Evolutionary conservation across 1,140 invertebrate species (phyloP), one percentile per base, ranked within the genome.

Genomic region (Caligus rogercresseyi): DNA sequence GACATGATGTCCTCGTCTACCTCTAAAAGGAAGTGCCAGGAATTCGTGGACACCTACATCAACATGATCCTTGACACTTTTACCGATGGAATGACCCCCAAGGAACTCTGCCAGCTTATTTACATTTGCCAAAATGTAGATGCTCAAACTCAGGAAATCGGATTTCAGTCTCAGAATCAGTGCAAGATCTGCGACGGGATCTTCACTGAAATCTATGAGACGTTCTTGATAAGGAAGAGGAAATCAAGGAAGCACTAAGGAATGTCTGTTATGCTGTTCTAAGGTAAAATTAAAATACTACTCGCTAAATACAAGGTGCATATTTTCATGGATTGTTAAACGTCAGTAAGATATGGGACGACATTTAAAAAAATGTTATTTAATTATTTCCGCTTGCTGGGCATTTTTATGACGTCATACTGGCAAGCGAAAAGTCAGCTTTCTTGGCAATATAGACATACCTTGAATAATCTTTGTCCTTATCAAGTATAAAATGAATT

Each of bases 11-110:
- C 60, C 2, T 62, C 89, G 0, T 76, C 76, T 64, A 78, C 79
- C 0, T 69, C 87, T 0, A 71, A 73, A 7, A 67, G 74, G 2
- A 75, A 85, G 61, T 94, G 90, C 70, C 78, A 84, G 54, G 68
- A 79, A 31, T 91, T 92, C 71, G 80, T 94, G 2, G 74, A 84
- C 43, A 74, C 85, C 68, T 92, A 94, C 74, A 82, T 79, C 1
- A 80, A 86, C 65, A 69, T 80, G 0, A 76, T 93, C 19, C 82
- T 94, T 63, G 74, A 79, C 14, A 70, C 92, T 60, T 70, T 94
- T 11, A 74, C 80, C 15, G 74, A 83, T 65, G 78, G 83, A 67
- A 66, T 91, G 25, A 77, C 81, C 61, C 86, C 89, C 1, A 74
- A 78, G 52, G 74, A 82, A 70, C 75, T 92, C 54, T 93, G 90